A percentile compares a stretch with the other conserved stretches of the same genome.
Conservation (phyloP, 2,888 invertebrate species). For the Apotomis turbidana region DNA sequence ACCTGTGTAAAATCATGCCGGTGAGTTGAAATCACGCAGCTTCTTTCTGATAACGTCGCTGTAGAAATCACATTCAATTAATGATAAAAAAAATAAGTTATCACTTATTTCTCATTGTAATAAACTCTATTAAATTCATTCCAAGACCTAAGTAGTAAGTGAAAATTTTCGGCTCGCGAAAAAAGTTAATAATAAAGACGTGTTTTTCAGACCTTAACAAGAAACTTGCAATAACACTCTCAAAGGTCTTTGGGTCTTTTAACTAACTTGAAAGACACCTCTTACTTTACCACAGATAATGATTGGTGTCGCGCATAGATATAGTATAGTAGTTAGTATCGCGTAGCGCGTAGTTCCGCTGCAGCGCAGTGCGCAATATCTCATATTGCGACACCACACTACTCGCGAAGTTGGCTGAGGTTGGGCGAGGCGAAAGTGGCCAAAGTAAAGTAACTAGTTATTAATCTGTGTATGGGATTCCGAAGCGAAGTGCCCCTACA, state of each 20-base stretch:
- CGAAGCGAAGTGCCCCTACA: no score
- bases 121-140: background rate
- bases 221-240: no score
- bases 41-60: slow-evolving; percentile 9
- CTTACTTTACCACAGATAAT: background rate
- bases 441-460: no score
- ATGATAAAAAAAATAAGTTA: background rate
- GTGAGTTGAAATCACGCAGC: slow-evolving; percentile 59
- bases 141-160: background rate
- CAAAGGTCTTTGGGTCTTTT: no score
- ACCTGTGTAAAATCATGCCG: slow-evolving; percentile 79
- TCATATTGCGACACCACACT: no score
- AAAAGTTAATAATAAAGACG: slow-evolving; percentile 4
- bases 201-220: slow-evolving; percentile 1
- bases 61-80: background rate
- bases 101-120: background rate
- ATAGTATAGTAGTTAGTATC: no score
- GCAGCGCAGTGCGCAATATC: no score
- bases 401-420: no score
- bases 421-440: no score
- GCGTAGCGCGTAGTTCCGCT: no score
- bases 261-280: background rate
- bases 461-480: no score
- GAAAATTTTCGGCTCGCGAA: slow-evolving; percentile 1
- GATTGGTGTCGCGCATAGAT: no score